These are phyloP conservation scores for Aurelia sp. DNA, from an alignment of 30 jellyfish, hydroid and myxozoan genomes.

Conservation along the genomic window DNA sequence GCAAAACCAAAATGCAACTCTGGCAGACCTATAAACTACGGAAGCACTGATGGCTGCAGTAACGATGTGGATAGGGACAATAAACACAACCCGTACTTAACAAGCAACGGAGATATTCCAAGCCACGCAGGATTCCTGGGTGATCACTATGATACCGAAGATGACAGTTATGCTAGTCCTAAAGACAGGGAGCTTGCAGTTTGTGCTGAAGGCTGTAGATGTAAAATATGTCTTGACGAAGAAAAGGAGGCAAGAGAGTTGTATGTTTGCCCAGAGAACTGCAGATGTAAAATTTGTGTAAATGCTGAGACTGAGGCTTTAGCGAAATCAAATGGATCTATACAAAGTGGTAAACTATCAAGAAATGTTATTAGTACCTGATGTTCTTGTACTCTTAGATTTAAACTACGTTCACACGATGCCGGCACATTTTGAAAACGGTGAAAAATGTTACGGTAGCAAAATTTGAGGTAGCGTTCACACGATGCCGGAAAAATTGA, in stretches of 20 bases:
- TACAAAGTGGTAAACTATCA: not conserved
- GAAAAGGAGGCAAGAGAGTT: too few relatives aligned
- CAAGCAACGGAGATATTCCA: not conserved
- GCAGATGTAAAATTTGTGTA: conserved; percentile 31
- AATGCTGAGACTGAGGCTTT: not conserved
- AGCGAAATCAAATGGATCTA: conserved; percentile 11
- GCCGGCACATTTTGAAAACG: too few relatives aligned
- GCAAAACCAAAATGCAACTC: not conserved
- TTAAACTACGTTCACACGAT: too few relatives aligned
- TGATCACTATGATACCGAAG: conserved; percentile 12
- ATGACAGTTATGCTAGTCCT: conserved; percentile 17
- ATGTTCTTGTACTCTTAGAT: too few relatives aligned
- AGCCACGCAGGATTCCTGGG: conserved; percentile 42
- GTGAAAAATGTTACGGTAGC: too few relatives aligned
- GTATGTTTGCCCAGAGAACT: conserved; percentile 3
- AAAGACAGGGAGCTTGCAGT: conserved; percentile 35
- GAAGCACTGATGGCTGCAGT: conserved; percentile 4
- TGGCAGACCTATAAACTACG: conserved; percentile 14
- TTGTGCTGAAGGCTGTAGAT: conserved; percentile 18
- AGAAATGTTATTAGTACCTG: too few relatives aligned
- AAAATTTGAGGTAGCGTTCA: too few relatives aligned
- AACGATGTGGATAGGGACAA: not conserved
- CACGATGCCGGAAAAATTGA: too few relatives aligned
- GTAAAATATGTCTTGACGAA: too few relatives aligned
- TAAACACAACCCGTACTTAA: not conserved